Evolutionary conservation across 2,797 vertebrate species (phyloP).

Genomic region (Schizopygopsis pylzovi): DNA sequence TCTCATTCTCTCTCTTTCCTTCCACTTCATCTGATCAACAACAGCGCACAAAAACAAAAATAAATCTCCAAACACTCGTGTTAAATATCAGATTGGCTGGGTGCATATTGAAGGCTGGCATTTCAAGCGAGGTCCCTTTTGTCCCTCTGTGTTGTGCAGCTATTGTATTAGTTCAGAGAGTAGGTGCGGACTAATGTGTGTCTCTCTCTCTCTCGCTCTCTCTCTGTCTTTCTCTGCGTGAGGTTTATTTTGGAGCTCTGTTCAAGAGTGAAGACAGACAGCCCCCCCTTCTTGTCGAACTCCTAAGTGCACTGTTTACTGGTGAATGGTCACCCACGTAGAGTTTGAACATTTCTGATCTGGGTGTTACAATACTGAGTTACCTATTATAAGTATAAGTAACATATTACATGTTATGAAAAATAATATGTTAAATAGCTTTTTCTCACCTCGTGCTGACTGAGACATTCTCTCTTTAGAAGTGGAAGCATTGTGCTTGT

Average conservation of each 20-base stretch:
- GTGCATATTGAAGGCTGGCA: slow-evolving; percentile 57
- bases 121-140: slow-evolving; percentile 53
- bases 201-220: slow-evolving; percentile 22
- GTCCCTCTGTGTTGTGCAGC: slow-evolving; percentile 47
- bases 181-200: slow-evolving; percentile 39
- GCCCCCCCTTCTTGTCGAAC: slow-evolving; percentile 13
- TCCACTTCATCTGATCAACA: slow-evolving; percentile 57
- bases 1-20: slow-evolving; percentile 44
- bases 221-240: slow-evolving; percentile 59
- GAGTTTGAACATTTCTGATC: neutral
- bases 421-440: neutral
- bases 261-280: slow-evolving; percentile 55
- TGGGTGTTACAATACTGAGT: slow-evolving; percentile 3
- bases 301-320: slow-evolving; percentile 39
- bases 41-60: slow-evolving; percentile 62
- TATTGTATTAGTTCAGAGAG: slow-evolving; percentile 51
- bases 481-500: neutral
- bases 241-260: slow-evolving; percentile 53
- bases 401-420: neutral
- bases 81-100: slow-evolving; percentile 71
- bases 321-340: neutral
- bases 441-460: neutral
- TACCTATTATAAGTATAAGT: neutral
- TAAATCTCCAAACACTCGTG: slow-evolving; percentile 68
- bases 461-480: neutral